A percentile compares a stretch with the other conserved stretches of the same genome.
These are phyloP conservation scores for Aphaenogaster rudis DNA, from an alignment of 1,140 invertebrate genomes.

Conservation along the genomic window DNA sequence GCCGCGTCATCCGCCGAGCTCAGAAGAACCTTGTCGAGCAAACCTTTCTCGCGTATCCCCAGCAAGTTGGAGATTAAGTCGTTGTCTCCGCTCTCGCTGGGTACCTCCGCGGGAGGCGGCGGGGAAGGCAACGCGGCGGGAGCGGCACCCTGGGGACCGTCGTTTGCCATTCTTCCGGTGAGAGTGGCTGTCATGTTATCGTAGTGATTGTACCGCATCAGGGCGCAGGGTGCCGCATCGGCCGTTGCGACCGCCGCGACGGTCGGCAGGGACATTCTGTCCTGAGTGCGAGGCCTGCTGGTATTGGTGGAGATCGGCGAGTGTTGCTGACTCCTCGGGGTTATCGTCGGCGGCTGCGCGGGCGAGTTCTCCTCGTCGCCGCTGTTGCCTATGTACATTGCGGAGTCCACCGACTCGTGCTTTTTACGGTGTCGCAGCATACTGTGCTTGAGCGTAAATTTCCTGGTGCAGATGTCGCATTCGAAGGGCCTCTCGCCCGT, in stretches of 20 bases:
- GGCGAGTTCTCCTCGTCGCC: constrained; percentile 85
- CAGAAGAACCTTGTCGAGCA: constrained; percentile 94
- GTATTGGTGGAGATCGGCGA: constrained; percentile 70
- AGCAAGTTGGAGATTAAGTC: constrained; percentile 96
- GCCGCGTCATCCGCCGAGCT: constrained; percentile 95
- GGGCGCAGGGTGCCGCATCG: constrained; percentile 82
- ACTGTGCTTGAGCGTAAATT: constrained; percentile 97
- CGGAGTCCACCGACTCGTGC: constrained; percentile 88
- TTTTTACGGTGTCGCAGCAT: constrained; percentile 97
- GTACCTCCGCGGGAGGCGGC: constrained; percentile 58
- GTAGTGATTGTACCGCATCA: constrained; percentile 83
- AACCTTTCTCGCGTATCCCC: constrained; percentile 94
- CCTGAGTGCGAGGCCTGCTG: constrained; percentile 73
- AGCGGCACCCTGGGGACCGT: constrained; percentile 78
- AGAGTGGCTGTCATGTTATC: constrained; percentile 82
- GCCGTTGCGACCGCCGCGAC: constrained; percentile 81
- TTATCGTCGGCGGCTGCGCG: constrained; percentile 86
- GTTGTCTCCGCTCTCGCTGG: constrained; percentile 88
- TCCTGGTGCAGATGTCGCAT: constrained; percentile 93
- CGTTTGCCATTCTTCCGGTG: constrained; percentile 88
- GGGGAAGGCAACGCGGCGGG: constrained; percentile 80
- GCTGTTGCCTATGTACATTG: constrained; percentile 83
- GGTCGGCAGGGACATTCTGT: constrained; percentile 82
- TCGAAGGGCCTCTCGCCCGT: constrained; percentile 93
- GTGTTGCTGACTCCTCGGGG: constrained; percentile 81